These are phyloP conservation scores for Ditylenchus weischeri DNA, from an alignment of 2,888 invertebrate genomes.

Conservation along the genomic window DNA sequence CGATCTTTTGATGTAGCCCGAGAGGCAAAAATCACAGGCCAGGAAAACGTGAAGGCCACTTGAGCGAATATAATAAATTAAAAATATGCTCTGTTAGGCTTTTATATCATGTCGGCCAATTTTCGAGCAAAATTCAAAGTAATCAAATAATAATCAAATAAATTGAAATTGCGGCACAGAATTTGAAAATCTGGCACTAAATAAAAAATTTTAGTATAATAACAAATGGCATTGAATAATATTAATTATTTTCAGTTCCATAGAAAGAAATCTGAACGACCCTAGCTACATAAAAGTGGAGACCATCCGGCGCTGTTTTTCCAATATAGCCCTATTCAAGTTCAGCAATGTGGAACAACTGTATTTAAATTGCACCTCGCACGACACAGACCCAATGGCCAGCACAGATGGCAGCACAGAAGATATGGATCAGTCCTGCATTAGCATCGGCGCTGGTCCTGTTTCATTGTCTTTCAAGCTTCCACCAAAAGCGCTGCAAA, in stretches of 20 bases:
- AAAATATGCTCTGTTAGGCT: too few relatives aligned
- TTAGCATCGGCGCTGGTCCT: not conserved
- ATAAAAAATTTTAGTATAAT: too few relatives aligned
- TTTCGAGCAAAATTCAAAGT: too few relatives aligned
- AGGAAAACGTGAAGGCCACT: too few relatives aligned
- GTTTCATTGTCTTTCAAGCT: not conserved
- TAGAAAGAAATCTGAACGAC: not conserved
- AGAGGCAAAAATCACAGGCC: too few relatives aligned
- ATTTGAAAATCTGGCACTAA: too few relatives aligned
- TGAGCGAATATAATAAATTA: too few relatives aligned
- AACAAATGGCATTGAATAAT: not conserved
- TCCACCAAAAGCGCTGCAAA: not conserved
- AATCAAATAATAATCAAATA: too few relatives aligned
- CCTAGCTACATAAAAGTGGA: not conserved
- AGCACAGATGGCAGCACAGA: not conserved
- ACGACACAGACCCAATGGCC: not conserved
- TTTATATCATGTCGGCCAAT: too few relatives aligned
- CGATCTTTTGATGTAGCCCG: too few relatives aligned
- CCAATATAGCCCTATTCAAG: conserved; percentile 2
- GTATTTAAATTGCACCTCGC: not conserved
- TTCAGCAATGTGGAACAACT: not conserved
- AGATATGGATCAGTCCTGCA: not conserved
- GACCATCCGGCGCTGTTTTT: not conserved
- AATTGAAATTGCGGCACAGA: too few relatives aligned
- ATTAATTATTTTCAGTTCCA: not conserved